Evolutionary conservation across 2,113 vertebrate genomes (phyloP), one percentile per base, ranked within the genome.

Genomic region (Melanostigma gelatinosum): DNA sequence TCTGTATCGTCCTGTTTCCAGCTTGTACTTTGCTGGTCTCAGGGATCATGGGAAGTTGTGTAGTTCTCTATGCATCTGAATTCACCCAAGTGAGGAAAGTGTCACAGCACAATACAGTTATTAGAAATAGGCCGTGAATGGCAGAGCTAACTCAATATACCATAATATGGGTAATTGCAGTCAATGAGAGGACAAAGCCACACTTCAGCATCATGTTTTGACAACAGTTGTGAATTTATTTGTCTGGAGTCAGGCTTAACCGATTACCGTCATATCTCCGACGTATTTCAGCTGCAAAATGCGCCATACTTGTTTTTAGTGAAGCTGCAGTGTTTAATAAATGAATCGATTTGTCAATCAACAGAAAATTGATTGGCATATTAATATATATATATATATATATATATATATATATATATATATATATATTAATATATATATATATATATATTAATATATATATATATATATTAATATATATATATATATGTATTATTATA

Each of bases 1-100:
- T 87, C 52, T 80, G 65, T 72, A 20, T 2, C 42, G 46, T 58
- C 62, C 71, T 57, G 50, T 80, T n/a, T 77, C 69, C 74, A 67
- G 61, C 46, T 62, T 27, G 44, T 83, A 29, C 67, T 79, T 34
- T 57, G 32, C 24, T 11, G 6, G 10, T 83, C 58, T 12, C 48
- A 52, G 48, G 62, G 67, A 66, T 84, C 29, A 74, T 50, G 27
- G 12, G 18, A n/a, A 15, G 57, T 54, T 72, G 16, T 55, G 48
- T 77, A 60, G 62, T 72, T 83, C 32, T 67, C n/a, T 22, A 1
- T 75, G 48, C 22, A n/a, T 3, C 64, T 68, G 54, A 79, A 74
- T 27, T 50, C 36, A 62, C 15, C 0, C 20, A 29, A 69, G 48
- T 63, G 8, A 42, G 34, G 15, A 48, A 7, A 20, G 11, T 46